phyloP scores from a whole-genome alignment of 2,113 vertebrate genomes.

The Cyanoderma ruficeps region DNA sequence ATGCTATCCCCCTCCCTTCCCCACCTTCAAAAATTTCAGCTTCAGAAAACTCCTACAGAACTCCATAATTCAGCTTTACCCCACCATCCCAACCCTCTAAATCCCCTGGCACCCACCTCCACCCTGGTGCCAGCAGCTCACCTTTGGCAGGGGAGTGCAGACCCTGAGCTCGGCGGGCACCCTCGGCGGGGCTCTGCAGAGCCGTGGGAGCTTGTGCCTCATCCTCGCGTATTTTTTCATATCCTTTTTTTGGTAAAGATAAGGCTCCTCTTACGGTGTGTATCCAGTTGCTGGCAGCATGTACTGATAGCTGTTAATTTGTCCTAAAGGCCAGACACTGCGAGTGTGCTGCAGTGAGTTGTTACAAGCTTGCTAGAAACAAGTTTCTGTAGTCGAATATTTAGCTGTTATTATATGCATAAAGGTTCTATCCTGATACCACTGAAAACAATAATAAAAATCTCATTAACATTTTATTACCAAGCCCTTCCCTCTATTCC shows the following conservation, averaged over 20 bases:
- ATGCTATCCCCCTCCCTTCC: background rate
- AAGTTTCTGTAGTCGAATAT: background rate
- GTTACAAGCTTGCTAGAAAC: background rate
- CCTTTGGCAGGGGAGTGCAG: background rate
- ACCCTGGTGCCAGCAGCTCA: background rate
- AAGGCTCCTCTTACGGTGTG: background rate
- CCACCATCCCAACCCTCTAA: background rate
- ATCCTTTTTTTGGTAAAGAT: background rate
- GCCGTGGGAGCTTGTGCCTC: slow-evolving; percentile 7
- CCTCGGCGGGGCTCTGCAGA: background rate
- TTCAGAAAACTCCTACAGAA: background rate
- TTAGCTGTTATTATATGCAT: background rate
- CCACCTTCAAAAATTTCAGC: fast-evolving
- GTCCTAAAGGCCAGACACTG: background rate
- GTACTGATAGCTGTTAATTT: background rate
- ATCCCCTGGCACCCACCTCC: background rate
- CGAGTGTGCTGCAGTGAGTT: background rate
- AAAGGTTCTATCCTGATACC: background rate
- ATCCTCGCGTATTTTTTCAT: slow-evolving; percentile 33
- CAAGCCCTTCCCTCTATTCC: slow-evolving; percentile 13
- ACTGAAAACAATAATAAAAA: slow-evolving; percentile 20
- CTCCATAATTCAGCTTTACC: background rate
- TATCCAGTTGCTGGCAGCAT: background rate
- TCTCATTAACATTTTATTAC: background rate
- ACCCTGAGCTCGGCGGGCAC: background rate